phyloP scores from a whole-genome alignment of 2,888 invertebrate species.

The Lissocephala sabroskyi region DNA sequence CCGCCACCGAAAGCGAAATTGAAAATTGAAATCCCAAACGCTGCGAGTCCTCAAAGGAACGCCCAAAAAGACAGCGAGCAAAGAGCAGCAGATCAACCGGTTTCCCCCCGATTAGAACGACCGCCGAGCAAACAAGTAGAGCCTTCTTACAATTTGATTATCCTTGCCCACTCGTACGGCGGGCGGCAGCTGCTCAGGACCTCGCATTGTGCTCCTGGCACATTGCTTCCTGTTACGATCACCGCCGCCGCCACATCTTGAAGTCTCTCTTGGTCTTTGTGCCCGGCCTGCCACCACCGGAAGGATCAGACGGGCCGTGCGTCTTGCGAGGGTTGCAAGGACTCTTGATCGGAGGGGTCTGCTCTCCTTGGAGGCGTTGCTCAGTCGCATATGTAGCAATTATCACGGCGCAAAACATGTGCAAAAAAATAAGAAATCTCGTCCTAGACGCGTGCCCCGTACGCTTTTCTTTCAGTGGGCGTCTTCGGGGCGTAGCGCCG shows the following conservation, averaged over 20 bases:
- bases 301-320: slow-evolving; percentile 23
- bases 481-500: slow-evolving; percentile 38
- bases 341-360: too few relatives aligned
- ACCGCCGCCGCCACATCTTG: slow-evolving; percentile 28
- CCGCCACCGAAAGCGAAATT: slow-evolving; percentile 65
- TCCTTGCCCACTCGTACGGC: slow-evolving; percentile 53
- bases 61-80: slow-evolving; percentile 32
- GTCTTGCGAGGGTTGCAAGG: too few relatives aligned
- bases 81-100: slow-evolving; percentile 38
- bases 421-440: slow-evolving; percentile 55
- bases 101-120: slow-evolving; percentile 32
- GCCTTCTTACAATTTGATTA: slow-evolving; percentile 32
- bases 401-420: slow-evolving; percentile 61
- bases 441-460: slow-evolving; percentile 32
- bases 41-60: slow-evolving; percentile 25
- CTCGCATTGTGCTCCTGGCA: slow-evolving; percentile 40
- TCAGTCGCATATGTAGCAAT: slow-evolving; percentile 69
- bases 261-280: slow-evolving; percentile 31
- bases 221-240: slow-evolving; percentile 69
- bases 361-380: slow-evolving; percentile 43
- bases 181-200: slow-evolving; percentile 35
- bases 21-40: too few relatives aligned
- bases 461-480: too few relatives aligned
- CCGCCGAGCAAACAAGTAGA: slow-evolving; percentile 48
- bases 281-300: slow-evolving; percentile 61